Conservation (phyloP, 2,113 vertebrate species). For the Oplegnathus fasciatus region DNA sequence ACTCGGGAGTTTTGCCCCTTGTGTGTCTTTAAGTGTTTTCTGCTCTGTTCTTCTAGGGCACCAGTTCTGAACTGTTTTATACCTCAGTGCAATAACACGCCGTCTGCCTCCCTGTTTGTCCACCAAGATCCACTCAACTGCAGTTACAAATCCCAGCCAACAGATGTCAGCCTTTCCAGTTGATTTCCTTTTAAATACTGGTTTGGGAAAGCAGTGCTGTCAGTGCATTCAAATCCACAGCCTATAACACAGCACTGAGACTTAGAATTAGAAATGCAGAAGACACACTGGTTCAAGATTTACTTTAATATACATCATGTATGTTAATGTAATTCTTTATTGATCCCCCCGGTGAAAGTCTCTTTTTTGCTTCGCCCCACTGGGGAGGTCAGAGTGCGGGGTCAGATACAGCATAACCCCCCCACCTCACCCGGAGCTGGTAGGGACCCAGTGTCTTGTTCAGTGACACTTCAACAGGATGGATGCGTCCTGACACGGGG, state of each 20-base stretch:
- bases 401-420: constrained; percentile 37
- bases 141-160: constrained; percentile 75
- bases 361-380: constrained; percentile 28
- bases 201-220: constrained; percentile 13
- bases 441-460: constrained; percentile 50
- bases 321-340: constrained; percentile 70
- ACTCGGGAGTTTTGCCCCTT: constrained; percentile 67
- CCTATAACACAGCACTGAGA: constrained; percentile 36
- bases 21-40: constrained; percentile 73
- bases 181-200: constrained; percentile 37
- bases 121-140: constrained; percentile 24
- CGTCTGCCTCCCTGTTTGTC: constrained; percentile 18
- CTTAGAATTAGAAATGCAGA: constrained; percentile 57
- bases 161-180: constrained; percentile 83
- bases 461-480: constrained; percentile 48
- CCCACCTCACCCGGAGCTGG: constrained; percentile 27
- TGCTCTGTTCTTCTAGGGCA: constrained; percentile 60
- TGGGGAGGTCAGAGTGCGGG: constrained; percentile 49
- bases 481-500: constrained; percentile 48
- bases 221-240: constrained; percentile 33
- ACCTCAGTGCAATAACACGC: constrained; percentile 53
- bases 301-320: constrained; percentile 73
- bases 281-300: constrained; percentile 46
- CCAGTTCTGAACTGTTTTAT: constrained; percentile 51
- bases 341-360: constrained; percentile 59